Evolutionary conservation across 2,113 vertebrate genomes (phyloP), one percentile per base, ranked within the genome.

Genomic region (Istiophorus platypterus): DNA sequence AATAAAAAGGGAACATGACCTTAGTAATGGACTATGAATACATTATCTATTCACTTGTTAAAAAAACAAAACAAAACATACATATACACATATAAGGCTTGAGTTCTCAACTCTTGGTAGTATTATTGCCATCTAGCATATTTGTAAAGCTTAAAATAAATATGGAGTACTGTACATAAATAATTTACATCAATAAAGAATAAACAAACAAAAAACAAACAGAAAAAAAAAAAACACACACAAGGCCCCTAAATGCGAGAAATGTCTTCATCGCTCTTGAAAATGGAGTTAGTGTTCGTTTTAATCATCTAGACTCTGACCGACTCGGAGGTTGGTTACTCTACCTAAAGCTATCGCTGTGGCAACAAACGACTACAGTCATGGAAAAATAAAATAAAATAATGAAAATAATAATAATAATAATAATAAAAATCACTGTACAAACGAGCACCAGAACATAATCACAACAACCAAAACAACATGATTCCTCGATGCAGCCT

Each of bases 81-180:
- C 91, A 93, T 81, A 92, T 89, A 94, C 91, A 94, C 90, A 93
- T 86, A 91, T 95, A 95, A 95, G 95, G 95, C 95, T 94, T 85
- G 93, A 95, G 95, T 94, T 92, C 93, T 93, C 71, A 95, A 95
- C 94, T 93, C 93, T 92, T 88, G 93, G 93, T 94, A 93, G 89
- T 93, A 94, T 95, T 96, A 95, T 96, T 96, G 95, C 95, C 94
- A 95, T 94, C 93, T 95, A 94, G 89, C 88, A 93, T 92, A 91
- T 93, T 92, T 94, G 91, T 95, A 94, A 93, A 95, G 91, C 92
- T 95, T 92, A 93, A 96, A 96, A 95, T 95, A 95, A 95, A 94
- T 94, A 95, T 92, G 92, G 91, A 94, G 93, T 91, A 92, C 93
- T 94, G 92, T 95, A 95, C 93, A 94, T 90, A 89, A 95, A 95